These are phyloP conservation scores for Sebastes miniatus DNA, from an alignment of 2,797 vertebrate species.

Conservation along the genomic window DNA sequence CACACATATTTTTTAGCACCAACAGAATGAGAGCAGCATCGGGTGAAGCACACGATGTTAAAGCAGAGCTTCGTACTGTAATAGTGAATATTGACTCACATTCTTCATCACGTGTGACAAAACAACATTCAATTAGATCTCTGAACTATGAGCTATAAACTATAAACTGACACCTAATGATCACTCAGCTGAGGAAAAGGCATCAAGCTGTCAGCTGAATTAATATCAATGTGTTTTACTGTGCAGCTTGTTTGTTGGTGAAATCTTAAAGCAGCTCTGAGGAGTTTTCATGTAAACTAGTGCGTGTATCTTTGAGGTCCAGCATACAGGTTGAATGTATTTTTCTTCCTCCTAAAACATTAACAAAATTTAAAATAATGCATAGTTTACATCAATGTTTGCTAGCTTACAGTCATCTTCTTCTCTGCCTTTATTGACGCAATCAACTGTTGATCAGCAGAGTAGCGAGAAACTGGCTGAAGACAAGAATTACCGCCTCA, in stretches of 20 bases:
- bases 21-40: slow-evolving; percentile 7
- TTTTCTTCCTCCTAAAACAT: neutral
- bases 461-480: neutral
- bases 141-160: neutral
- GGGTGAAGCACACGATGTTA: slow-evolving; percentile 18
- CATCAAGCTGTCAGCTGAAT: neutral
- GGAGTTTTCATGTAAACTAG: neutral
- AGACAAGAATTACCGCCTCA: neutral
- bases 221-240: neutral
- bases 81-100: slow-evolving; percentile 34
- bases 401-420: neutral
- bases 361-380: neutral
- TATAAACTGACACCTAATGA: neutral
- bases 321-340: neutral
- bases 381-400: too few relatives aligned
- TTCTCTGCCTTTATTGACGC: neutral
- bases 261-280: neutral
- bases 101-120: slow-evolving; percentile 39
- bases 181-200: neutral
- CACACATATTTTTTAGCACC: slow-evolving; percentile 19
- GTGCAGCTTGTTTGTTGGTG: neutral
- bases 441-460: neutral
- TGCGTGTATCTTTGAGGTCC: neutral
- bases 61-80: slow-evolving; percentile 29
- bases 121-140: neutral